phyloP scores from a whole-genome alignment of 1,140 invertebrate species.

The Stenopsyche tienmushanensis region DNA sequence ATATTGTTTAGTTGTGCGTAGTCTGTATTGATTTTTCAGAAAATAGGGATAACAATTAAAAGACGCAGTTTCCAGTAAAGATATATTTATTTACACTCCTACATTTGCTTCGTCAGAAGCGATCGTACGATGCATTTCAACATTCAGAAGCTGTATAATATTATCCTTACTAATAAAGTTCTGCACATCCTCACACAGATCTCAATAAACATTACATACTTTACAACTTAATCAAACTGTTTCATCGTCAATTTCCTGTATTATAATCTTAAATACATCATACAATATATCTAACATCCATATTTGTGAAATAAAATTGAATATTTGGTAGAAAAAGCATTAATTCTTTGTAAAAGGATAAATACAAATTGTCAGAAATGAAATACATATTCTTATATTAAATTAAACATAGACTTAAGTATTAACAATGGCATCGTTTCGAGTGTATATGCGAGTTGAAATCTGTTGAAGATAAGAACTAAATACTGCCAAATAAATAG shows the following conservation, averaged over 20 bases:
- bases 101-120: slow-evolving; percentile 12
- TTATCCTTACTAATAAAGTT: slow-evolving; percentile 4
- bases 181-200: neutral
- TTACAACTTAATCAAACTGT: slow-evolving; percentile 4
- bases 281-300: neutral
- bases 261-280: neutral
- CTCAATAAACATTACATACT: slow-evolving; percentile 6
- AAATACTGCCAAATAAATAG: no score
- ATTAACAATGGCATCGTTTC: no score
- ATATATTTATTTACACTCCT: slow-evolving; percentile 27
- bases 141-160: slow-evolving; percentile 22
- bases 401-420: no score
- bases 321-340: neutral
- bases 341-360: no score
- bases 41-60: neutral
- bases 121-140: slow-evolving; percentile 14
- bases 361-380: no score
- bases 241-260: neutral
- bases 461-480: no score
- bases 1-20: no score
- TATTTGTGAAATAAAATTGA: neutral
- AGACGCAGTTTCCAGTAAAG: neutral
- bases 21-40: no score
- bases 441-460: no score
- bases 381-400: no score